phyloP scores from a whole-genome alignment of 2,888 invertebrate species.

The Parapristionchus giblindavisi region DNA sequence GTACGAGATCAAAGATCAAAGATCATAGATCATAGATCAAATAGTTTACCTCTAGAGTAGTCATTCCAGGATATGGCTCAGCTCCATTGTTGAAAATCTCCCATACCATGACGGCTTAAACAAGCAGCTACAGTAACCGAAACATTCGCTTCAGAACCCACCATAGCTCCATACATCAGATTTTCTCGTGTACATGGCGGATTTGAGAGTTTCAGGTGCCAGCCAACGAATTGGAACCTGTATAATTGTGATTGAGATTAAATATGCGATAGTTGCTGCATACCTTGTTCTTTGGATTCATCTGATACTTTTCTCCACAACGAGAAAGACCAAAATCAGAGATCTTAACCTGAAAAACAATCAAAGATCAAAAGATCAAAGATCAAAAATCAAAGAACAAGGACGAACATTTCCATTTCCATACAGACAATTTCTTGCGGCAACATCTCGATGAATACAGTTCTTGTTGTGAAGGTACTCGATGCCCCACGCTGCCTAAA shows the following conservation, averaged over 20 bases:
- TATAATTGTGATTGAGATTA: too few relatives aligned
- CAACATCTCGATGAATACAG: conserved; percentile 52
- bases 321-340: conserved; percentile 54
- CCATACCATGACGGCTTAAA: conserved; percentile 32
- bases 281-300: conserved; percentile 36
- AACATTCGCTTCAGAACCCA: not conserved
- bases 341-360: conserved; percentile 45
- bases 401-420: conserved; percentile 36
- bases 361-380: not conserved
- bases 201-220: conserved; percentile 41
- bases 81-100: conserved; percentile 38
- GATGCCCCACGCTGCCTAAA: conserved; percentile 50
- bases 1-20: conserved; percentile 1
- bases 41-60: conserved; percentile 14
- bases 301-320: conserved; percentile 35
- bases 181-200: conserved; percentile 33
- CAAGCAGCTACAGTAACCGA: not conserved
- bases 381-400: not conserved
- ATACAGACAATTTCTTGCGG: conserved; percentile 51
- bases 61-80: conserved; percentile 34
- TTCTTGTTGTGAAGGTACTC: conserved; percentile 50
- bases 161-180: conserved; percentile 38
- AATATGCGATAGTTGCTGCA: not conserved
- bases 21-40: not conserved
- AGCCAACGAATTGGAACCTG: conserved; percentile 44